Conservation (phyloP, 2,113 vertebrate species). For the Mus spicilegus region DNA sequence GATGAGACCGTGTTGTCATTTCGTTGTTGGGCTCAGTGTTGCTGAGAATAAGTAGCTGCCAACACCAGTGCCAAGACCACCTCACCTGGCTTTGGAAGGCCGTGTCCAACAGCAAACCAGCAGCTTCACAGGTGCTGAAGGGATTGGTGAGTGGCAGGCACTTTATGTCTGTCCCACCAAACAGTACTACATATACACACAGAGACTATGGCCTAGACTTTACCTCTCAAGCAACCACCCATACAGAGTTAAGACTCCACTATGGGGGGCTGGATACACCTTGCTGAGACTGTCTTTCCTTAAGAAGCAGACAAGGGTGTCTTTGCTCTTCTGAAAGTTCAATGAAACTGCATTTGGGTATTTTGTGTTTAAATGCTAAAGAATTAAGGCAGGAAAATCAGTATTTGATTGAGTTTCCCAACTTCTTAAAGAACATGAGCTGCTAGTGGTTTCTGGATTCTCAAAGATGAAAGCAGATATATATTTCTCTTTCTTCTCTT, state of each 20-base stretch:
- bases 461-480: neutral
- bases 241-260: neutral
- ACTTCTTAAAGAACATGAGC: neutral
- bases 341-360: neutral
- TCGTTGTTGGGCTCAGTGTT: neutral
- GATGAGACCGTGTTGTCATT: neutral
- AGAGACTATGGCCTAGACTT: neutral
- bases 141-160: accelerated
- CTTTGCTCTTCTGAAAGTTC: neutral
- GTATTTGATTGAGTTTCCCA: neutral
- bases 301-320: neutral
- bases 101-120: too few relatives aligned
- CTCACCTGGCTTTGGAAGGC: neutral
- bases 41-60: neutral
- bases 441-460: neutral
- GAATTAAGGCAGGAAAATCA: neutral
- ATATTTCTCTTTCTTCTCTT: accelerated
- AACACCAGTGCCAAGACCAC: neutral
- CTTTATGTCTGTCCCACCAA: neutral
- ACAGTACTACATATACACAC: too few relatives aligned
- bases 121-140: too few relatives aligned
- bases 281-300: neutral
- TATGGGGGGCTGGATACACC: too few relatives aligned
- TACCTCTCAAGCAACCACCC: neutral
- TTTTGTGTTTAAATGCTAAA: slow-evolving; percentile 4